phyloP scores from a whole-genome alignment of 2,797 vertebrate species.

The Gymnoscopelus braueri region DNA sequence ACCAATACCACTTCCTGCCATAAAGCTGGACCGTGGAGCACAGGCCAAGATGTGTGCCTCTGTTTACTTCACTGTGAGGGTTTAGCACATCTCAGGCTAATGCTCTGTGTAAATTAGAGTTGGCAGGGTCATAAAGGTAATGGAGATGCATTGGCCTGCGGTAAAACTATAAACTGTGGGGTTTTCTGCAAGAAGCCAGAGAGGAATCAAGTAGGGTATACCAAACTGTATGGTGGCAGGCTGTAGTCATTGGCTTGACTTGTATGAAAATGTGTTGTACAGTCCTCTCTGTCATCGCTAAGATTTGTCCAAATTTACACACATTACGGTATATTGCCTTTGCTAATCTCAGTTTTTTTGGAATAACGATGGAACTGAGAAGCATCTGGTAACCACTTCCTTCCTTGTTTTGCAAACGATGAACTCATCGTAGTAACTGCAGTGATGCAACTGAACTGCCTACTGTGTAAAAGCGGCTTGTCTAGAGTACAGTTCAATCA shows the following conservation, averaged over 20 bases:
- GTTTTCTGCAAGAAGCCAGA: conserved; percentile 45
- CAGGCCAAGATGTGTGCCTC: conserved; percentile 37
- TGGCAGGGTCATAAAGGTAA: conserved; percentile 25
- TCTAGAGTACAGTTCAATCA: conserved; percentile 5
- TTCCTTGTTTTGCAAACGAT: conserved; percentile 53
- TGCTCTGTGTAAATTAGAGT: conserved; percentile 28
- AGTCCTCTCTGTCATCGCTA: neutral
- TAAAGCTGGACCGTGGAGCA: conserved; percentile 42
- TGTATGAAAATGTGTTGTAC: too few species aligned
- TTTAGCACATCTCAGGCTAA: conserved; percentile 25
- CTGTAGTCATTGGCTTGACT: neutral
- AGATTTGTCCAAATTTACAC: conserved; percentile 13
- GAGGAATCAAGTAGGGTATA: conserved; percentile 10
- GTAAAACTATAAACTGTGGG: conserved; percentile 27
- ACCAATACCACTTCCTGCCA: conserved; percentile 51
- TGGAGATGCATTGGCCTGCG: conserved; percentile 15
- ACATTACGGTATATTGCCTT: neutral
- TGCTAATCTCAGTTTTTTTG: conserved; percentile 9
- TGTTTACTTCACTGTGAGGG: conserved; percentile 37
- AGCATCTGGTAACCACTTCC: conserved; percentile 73
- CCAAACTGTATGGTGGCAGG: neutral
- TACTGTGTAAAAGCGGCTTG: conserved; percentile 19
- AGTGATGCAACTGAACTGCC: conserved; percentile 33
- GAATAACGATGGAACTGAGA: conserved; percentile 35
- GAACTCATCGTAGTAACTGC: conserved; percentile 27